Percentiles rank a stretch among this genome's conserved stretches.
These are phyloP conservation scores for Phaedon cochleariae DNA, from an alignment of 2,888 invertebrate species.

Conservation along the genomic window DNA sequence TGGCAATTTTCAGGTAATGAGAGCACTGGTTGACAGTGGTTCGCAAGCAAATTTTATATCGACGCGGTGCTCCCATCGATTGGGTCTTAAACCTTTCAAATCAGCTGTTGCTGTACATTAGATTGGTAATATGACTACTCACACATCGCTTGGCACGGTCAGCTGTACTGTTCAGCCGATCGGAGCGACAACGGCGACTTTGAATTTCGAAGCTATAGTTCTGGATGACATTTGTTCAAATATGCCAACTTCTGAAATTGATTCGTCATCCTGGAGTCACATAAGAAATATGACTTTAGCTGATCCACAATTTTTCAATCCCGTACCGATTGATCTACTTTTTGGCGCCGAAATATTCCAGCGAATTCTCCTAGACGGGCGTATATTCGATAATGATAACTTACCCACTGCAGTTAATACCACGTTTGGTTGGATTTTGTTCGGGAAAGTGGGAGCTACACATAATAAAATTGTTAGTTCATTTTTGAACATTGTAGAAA, in stretches of 20 bases:
- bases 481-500: neutral
- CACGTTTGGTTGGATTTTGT: constrained; percentile 9
- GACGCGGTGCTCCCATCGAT: neutral
- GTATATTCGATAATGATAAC: neutral
- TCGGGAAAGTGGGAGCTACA: neutral
- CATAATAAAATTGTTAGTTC: no score
- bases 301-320: constrained; percentile 10
- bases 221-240: constrained; percentile 12
- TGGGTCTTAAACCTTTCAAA: constrained; percentile 5
- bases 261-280: constrained; percentile 11
- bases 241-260: neutral
- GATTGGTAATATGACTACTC: neutral
- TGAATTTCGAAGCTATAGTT: constrained; percentile 3
- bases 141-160: constrained; percentile 1
- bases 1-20: constrained; percentile 1
- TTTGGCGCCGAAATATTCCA: neutral
- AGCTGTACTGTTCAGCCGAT: constrained; percentile 2
- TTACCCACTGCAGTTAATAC: constrained; percentile 3
- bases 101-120: constrained; percentile 1
- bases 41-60: constrained; percentile 10
- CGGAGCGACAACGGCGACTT: neutral
- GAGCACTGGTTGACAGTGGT: neutral
- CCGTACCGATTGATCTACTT: neutral
- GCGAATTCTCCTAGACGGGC: constrained; percentile 5
- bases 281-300: constrained; percentile 5